Base-by-base conservation (phyloP, 2,797 vertebrate species). In the Hirundo rustica region DNA sequence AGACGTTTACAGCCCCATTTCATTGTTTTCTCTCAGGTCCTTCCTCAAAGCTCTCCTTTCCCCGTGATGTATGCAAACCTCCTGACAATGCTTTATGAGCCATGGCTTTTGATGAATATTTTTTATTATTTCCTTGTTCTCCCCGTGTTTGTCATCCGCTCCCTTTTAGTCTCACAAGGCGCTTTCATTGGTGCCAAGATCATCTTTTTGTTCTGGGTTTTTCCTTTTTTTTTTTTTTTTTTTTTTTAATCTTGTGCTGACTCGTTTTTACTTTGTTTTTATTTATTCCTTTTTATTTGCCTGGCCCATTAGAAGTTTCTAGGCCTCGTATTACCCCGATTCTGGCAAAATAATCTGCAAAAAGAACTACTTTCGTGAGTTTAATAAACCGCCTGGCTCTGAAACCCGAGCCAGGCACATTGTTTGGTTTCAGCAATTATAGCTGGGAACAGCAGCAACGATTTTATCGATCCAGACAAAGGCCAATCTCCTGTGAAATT, bases 51-150 rank as follows among this genome's bases (percentile, higher is more conserved):
- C 44, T 9, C 76, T 92, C 68, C 92, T n/a, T 68, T 88, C 85
- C 83, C 83, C 76, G 66, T 3, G 4, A 11, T 1, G 30, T 32
- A 4, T 34, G 51, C 83, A 88, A 61, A 84, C 27, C 29, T 36
- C 54, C 62, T 11, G 54, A 36, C 78, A 50, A 4, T 12, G 55
- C 40, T 62, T 85, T 62, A 77, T 11, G 34, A 72, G 76, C 62
- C 9, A 0, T 22, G 75, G 18, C 54, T 93, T 84, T 70, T 32
- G 32, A 77, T 20, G 15, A 57, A 17, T 50, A 29, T 32, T 90
- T 86, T 93, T 93, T 78, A 78, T 68, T 88, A 88, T 86, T 95
- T 95, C 93, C 94, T 88, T 34, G 54, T 94, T 70, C 66, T 88
- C 34, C 23, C 15, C 12, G 0, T 53, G 40, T 55, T 91, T 82